These are phyloP conservation scores for Cecidostiba fungosa DNA, from an alignment of 2,888 invertebrate genomes.

Conservation along the genomic window DNA sequence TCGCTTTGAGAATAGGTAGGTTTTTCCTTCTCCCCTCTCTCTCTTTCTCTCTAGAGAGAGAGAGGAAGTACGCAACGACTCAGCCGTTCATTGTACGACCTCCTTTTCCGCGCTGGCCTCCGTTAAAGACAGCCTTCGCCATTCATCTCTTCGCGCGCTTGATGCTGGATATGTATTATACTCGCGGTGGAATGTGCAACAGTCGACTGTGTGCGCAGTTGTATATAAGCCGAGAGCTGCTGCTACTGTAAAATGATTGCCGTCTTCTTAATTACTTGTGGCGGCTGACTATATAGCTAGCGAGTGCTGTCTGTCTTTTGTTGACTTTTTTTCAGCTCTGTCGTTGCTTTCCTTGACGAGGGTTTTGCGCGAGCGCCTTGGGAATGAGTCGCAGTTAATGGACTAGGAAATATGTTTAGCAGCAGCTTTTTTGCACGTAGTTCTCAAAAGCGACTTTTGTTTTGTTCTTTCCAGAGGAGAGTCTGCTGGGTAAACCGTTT, in stretches of 20 bases:
- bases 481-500: neutral
- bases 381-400: slow-evolving; percentile 7
- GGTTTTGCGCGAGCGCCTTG: neutral
- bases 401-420: slow-evolving; percentile 19
- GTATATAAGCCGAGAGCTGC: neutral
- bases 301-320: slow-evolving; percentile 30
- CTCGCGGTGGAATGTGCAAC: neutral
- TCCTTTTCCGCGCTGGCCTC: slow-evolving; percentile 2
- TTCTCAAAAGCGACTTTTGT: neutral
- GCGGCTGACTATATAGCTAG: slow-evolving; percentile 18
- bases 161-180: neutral
- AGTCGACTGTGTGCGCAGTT: slow-evolving; percentile 39
- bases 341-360: neutral
- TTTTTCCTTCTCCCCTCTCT: neutral
- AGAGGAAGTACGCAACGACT: neutral
- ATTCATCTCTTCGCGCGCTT: slow-evolving; percentile 37
- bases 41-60: neutral
- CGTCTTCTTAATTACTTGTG: slow-evolving; percentile 65
- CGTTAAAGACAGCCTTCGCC: neutral
- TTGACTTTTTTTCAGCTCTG: neutral
- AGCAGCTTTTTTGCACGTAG: neutral
- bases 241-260: slow-evolving; percentile 65
- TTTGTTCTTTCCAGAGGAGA: neutral
- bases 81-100: neutral
- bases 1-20: neutral